Base-by-base conservation (phyloP, 2,797 vertebrate species). In the Hyperoplus immaculatus region DNA sequence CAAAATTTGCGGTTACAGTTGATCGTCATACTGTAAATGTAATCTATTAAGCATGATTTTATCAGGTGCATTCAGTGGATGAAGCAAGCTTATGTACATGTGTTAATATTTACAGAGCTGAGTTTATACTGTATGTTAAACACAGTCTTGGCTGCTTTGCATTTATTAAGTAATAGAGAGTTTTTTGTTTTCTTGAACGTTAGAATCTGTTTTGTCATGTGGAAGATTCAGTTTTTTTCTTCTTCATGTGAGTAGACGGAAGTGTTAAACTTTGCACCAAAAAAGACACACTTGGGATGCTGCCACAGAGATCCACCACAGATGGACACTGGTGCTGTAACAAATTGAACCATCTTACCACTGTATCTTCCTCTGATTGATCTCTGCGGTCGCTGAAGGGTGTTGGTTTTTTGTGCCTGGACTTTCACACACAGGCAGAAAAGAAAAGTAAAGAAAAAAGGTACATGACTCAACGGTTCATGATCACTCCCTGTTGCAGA, bases 91-190 rank as follows among this genome's bases (percentile, higher is more conserved):
- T 83, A 57, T 88, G 89, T 88, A 90, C 82, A 82, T 85, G 84
- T 93, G 85, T 88, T 83, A 54, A 90, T 90, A 93, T 88, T 91
- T 90, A 87, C 91, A 91, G 89, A 91, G 88, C 89, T 78, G 59
- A 83, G 81, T 86, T 69, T 88, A 83, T 29, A 29, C 29, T 29
- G 29, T 92, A 84, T 84, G 88, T 92, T 90, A 68, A 87, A 81
- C 58, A 83, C 83, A 85, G 88, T 87, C 78, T 84, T 72, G 84
- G 80, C 90, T 93, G 92, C 87, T 91, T 90, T 88, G 82, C 89
- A 87, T 92, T 92, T 88, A 87, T 87, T 72, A 85, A 83, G 89
- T 88, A 84, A 68, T 82, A 84, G 75, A 88, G 63, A 79, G 75
- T 43, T 78, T 67, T 58, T 63, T 59, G 15, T 15, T 80, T 76